Conservation (phyloP, 2,888 invertebrate genomes). For the Lottia gigantea region DNA sequence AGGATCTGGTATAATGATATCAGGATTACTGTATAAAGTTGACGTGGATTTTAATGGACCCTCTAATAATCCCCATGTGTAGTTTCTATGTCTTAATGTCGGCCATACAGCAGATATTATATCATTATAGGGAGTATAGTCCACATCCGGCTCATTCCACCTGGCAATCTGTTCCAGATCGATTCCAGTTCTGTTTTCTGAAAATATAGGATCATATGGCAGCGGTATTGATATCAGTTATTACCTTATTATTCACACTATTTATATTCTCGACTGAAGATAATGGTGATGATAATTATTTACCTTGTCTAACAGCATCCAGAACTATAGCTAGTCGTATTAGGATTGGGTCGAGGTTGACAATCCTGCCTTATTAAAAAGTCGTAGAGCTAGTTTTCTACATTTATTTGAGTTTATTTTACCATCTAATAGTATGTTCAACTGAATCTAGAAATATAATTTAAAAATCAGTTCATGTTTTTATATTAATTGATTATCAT, state of each 20-base stretch:
- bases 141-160: slow-evolving; percentile 20
- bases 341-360: slow-evolving; percentile 32
- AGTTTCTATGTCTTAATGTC: slow-evolving; percentile 24
- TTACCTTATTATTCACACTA: no score
- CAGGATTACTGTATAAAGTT: neutral
- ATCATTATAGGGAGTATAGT: slow-evolving; percentile 34
- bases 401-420: slow-evolving; percentile 34
- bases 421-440: no score
- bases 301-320: slow-evolving; percentile 37
- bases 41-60: neutral
- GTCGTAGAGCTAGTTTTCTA: slow-evolving; percentile 29
- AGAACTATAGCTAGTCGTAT: slow-evolving; percentile 32
- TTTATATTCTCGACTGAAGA: no score
- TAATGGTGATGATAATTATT: no score
- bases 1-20: slow-evolving; percentile 23
- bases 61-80: slow-evolving; percentile 29
- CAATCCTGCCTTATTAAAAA: slow-evolving; percentile 34
- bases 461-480: no score
- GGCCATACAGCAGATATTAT: slow-evolving; percentile 35
- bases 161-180: slow-evolving; percentile 16
- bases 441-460: no score
- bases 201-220: no score
- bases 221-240: no score
- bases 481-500: no score
- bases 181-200: neutral